Base-by-base conservation (phyloP, 2,113 vertebrate genomes). In the Pteruthius melanotis region DNA sequence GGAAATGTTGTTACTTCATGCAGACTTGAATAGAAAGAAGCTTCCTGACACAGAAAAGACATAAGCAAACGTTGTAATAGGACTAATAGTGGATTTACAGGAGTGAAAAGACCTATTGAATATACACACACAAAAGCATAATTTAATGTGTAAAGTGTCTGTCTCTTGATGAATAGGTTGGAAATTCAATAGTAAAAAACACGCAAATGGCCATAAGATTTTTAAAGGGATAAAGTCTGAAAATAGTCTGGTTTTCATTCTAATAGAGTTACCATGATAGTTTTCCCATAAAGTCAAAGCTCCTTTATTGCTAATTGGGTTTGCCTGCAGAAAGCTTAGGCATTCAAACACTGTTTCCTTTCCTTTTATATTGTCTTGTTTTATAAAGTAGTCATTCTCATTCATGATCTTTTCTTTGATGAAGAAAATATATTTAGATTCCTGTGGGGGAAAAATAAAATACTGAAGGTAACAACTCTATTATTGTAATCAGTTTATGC, bases 71-170 rank as follows among this genome's bases (percentile, higher is more conserved):
- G 5, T 42, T 68, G 84, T 83, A 74, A 89, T 59, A 79, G 47
- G 87, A 92, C 94, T 97, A 93, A 90, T 69, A 83, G 85, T 40
- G 76, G 69, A 74, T 79, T 92, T 84, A 87, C 66, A 93, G 59
- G 61, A 90, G 40, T 93, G 87, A 91, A 93, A 96, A 93, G 86
- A 47, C 56, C 92, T 87, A 90, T 79, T 94, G 83, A 95, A 93
- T 69, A 68, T 15, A 66, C 42, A 54, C n/a, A 79, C 45, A 94
- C 81, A 91, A 85, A 95, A 93, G 89, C 71, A 90, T 93, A 90
- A 86, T 83, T 84, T 93, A 69, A 95, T 56, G 60, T 77, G 45
- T 72, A 65, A 96, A 94, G 64, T 86, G 78, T 64, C 83, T 83
- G 66, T 88, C 59, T 82, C 81, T 75, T 83, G 37, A 93, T 93